phyloP scores from a whole-genome alignment of 2,888 invertebrate genomes.

The Tanytarsus gracilentus region DNA sequence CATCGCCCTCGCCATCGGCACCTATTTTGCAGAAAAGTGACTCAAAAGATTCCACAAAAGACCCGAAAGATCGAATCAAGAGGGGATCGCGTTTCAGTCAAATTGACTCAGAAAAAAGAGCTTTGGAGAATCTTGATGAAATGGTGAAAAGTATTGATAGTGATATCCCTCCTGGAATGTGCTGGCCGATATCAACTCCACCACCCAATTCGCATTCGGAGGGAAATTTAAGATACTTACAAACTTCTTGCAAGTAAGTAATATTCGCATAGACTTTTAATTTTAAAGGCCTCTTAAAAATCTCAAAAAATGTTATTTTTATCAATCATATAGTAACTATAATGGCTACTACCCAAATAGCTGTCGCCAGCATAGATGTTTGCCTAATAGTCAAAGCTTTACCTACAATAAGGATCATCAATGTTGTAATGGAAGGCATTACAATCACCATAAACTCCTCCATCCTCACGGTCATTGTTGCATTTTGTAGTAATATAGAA shows the following conservation, averaged over 20 bases:
- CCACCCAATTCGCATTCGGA: constrained; percentile 41
- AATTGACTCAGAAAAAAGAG: constrained; percentile 37
- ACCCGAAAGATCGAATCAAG: constrained; percentile 35
- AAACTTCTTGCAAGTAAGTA: constrained; percentile 21
- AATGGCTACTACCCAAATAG: constrained; percentile 1
- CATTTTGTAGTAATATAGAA: constrained; percentile 25
- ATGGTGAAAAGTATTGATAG: constrained; percentile 43
- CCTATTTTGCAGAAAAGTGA: constrained; percentile 16
- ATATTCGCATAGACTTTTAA: neutral
- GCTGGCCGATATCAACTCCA: constrained; percentile 33
- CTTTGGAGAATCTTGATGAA: constrained; percentile 42
- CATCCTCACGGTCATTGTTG: constrained; percentile 20
- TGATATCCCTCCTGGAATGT: constrained; percentile 38
- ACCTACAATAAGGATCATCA: constrained; percentile 39
- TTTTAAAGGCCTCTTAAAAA: neutral
- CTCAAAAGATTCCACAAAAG: constrained; percentile 32
- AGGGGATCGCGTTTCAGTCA: constrained; percentile 34
- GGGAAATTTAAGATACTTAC: constrained; percentile 32
- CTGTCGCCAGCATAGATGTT: constrained; percentile 35
- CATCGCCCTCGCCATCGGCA: constrained; percentile 44
- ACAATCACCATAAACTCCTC: constrained; percentile 26
- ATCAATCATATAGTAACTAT: neutral
- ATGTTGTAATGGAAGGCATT: constrained; percentile 40
- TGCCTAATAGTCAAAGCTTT: constrained; percentile 41
- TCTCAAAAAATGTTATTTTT: neutral